phyloP scores from a whole-genome alignment of 2,888 invertebrate genomes.

The Aromia moschata region DNA sequence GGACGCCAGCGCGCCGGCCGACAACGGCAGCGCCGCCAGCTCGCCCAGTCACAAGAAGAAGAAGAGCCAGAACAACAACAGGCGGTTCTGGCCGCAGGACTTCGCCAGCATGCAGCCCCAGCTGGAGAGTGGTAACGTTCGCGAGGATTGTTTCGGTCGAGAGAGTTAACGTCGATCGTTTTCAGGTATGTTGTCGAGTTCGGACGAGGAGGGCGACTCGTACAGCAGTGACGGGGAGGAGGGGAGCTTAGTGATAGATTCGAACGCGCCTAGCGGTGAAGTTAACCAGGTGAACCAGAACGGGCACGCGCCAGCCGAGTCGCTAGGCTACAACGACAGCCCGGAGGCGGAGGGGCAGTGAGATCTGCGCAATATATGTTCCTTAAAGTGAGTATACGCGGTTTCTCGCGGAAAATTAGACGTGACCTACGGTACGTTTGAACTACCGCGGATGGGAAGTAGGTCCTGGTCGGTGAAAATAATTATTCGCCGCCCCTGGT shows the following conservation, averaged over 20 bases:
- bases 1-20: conserved; percentile 70
- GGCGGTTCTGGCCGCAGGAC: conserved; percentile 80
- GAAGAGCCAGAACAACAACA: conserved; percentile 71
- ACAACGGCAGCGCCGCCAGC: conserved; percentile 48
- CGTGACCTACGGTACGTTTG: not conserved
- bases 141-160: not conserved
- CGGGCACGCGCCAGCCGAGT: conserved; percentile 55
- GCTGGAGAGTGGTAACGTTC: conserved; percentile 68
- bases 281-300: conserved; percentile 58
- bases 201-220: conserved; percentile 70
- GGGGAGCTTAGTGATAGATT: conserved; percentile 65
- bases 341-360: conserved; percentile 48
- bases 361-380: conserved; percentile 43
- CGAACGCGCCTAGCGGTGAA: conserved; percentile 57
- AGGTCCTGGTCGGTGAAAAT: no score
- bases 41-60: conserved; percentile 64
- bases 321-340: conserved; percentile 51
- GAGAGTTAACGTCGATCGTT: no score
- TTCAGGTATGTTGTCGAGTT: conserved; percentile 70
- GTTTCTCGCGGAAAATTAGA: not conserved
- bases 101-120: conserved; percentile 70
- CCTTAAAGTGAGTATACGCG: no score
- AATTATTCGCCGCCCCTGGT: no score
- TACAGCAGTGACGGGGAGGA: conserved; percentile 68
- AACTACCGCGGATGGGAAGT: not conserved